These are phyloP conservation scores for Parelbella ahira DNA, from an alignment of 2,888 invertebrate genomes.

Conservation along the genomic window DNA sequence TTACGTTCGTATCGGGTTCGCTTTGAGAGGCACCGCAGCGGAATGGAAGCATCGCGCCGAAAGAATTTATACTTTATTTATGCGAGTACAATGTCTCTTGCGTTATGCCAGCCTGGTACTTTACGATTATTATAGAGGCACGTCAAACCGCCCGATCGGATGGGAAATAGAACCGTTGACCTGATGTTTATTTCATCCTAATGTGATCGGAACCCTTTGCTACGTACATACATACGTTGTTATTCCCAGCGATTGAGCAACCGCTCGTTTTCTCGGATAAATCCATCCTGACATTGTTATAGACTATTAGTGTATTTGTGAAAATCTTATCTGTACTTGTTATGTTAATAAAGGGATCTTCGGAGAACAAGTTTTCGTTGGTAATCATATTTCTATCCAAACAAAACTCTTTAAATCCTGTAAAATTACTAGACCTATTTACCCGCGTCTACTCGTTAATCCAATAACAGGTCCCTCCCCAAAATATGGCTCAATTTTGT, in stretches of 20 bases:
- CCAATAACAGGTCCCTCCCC: constrained; percentile 38
- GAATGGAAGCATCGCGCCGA: constrained; percentile 46
- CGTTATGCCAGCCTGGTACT: constrained; percentile 44
- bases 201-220: constrained; percentile 22
- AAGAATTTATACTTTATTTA: constrained; percentile 44
- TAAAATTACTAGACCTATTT: constrained; percentile 12
- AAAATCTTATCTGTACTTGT: too few species aligned
- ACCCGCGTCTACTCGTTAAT: constrained; percentile 33
- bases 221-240: constrained; percentile 4
- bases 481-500: constrained; percentile 55
- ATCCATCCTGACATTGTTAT: constrained; percentile 20
- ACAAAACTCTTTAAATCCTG: constrained; percentile 10
- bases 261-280: constrained; percentile 19
- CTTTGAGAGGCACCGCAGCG: constrained; percentile 57
- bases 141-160: constrained; percentile 32
- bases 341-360: too few species aligned
- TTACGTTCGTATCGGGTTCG: constrained; percentile 56
- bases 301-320: too few species aligned
- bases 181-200: constrained; percentile 29
- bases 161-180: constrained; percentile 32
- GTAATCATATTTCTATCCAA: too few species aligned
- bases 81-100: constrained; percentile 38
- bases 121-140: constrained; percentile 44
- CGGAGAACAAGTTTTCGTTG: too few species aligned
- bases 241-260: constrained; percentile 21